phyloP scores from a whole-genome alignment of 1,140 invertebrate species.

The Aphelenchoides besseyi region DNA sequence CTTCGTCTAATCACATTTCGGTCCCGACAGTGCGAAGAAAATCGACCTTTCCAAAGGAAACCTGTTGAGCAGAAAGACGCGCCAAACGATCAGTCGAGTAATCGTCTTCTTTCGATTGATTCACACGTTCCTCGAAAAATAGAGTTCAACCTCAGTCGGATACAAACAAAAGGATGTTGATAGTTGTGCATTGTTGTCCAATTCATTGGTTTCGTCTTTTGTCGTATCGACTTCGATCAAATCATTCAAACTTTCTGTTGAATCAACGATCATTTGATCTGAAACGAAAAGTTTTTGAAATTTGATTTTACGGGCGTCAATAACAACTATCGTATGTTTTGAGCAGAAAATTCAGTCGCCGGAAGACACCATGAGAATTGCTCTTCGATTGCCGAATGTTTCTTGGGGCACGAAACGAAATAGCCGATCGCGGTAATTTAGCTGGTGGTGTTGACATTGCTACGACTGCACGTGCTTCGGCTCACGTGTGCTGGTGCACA shows the following conservation, averaged over 20 bases:
- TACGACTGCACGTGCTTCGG: constrained; percentile 41
- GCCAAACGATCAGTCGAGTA: too few relatives aligned
- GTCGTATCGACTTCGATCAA: too few relatives aligned
- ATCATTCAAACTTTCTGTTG: neutral
- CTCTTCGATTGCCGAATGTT: neutral
- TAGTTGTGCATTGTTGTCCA: too few relatives aligned
- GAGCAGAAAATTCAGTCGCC: too few relatives aligned
- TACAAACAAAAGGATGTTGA: too few relatives aligned
- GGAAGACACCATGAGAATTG: too few relatives aligned
- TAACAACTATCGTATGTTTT: too few relatives aligned
- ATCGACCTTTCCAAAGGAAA: neutral
- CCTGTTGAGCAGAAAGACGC: constrained; percentile 4
- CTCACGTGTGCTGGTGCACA: constrained; percentile 37
- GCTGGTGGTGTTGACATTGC: constrained; percentile 60
- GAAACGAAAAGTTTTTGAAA: too few relatives aligned
- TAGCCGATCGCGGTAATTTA: constrained; percentile 63
- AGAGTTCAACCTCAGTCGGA: neutral
- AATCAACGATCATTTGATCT: neutral
- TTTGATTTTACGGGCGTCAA: too few relatives aligned
- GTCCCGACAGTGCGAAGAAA: too few relatives aligned
- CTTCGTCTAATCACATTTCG: too few relatives aligned
- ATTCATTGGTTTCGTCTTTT: too few relatives aligned
- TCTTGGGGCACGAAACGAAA: constrained; percentile 16
- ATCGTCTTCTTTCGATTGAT: neutral
- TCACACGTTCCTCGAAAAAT: neutral